These are phyloP conservation scores for Panagrolaimus sp. DNA, from an alignment of 1,140 invertebrate species.

Conservation along the genomic window DNA sequence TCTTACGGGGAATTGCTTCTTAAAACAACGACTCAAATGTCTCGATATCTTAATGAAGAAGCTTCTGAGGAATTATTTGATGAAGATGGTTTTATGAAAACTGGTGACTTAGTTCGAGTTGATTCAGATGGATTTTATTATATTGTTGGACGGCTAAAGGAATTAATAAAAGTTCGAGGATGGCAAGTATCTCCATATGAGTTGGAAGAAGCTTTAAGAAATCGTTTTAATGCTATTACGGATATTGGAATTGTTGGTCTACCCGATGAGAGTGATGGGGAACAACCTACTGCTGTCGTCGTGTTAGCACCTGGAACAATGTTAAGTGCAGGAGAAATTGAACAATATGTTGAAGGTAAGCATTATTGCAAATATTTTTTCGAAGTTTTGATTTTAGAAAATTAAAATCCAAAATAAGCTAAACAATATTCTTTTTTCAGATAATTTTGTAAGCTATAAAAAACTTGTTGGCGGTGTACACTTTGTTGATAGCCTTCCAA, in stretches of 20 bases:
- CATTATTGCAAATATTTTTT: background rate
- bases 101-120: constrained; percentile 18
- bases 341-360: constrained; percentile 18
- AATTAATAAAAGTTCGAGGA: constrained; percentile 22
- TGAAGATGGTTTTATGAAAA: constrained; percentile 20
- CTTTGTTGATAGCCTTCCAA: background rate
- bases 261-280: background rate
- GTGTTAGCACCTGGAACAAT: background rate
- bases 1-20: constrained; percentile 6
- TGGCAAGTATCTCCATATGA: constrained; percentile 26
- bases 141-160: constrained; percentile 21
- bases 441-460: constrained; percentile 26
- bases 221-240: constrained; percentile 1
- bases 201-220: constrained; percentile 22
- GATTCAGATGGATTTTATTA: constrained; percentile 19
- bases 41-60: background rate
- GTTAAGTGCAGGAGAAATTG: background rate
- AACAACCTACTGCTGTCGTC: constrained; percentile 1
- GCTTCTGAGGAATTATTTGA: constrained; percentile 11
- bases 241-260: constrained; percentile 9
- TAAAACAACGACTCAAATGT: constrained; percentile 21
- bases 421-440: constrained; percentile 16
- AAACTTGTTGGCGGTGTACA: constrained; percentile 16
- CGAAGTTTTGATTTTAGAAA: background rate
- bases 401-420: no score